Conservation (phyloP, 2,113 vertebrate species). For the Psilopsiagon aymara region DNA sequence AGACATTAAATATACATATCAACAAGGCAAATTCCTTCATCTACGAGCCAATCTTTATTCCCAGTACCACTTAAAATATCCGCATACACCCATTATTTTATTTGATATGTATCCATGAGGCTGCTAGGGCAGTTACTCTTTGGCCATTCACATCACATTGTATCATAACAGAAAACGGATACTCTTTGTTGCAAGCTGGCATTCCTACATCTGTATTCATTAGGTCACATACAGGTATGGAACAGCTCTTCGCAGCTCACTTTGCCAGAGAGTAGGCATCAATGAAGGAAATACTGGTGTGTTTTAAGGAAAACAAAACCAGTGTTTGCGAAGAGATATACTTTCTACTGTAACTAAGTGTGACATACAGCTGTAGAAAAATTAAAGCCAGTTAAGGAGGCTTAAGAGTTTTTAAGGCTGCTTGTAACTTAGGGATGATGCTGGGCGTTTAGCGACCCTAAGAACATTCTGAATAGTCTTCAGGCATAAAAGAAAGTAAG, state of each 20-base stretch:
- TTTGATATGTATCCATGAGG: fast-evolving
- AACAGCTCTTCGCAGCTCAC: background rate
- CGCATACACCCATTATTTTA: fast-evolving
- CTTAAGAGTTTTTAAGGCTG: background rate
- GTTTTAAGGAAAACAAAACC: background rate
- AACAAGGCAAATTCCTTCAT: background rate
- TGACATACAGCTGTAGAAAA: fast-evolving
- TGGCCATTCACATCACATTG: background rate
- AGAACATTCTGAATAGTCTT: background rate
- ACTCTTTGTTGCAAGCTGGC: background rate
- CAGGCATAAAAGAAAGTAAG: background rate
- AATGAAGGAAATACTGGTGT: background rate
- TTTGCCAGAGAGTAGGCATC: background rate
- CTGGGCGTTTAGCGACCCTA: background rate
- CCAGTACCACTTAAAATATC: background rate
- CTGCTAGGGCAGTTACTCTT: background rate
- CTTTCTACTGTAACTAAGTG: fast-evolving
- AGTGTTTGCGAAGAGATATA: fast-evolving
- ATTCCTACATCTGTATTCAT: fast-evolving
- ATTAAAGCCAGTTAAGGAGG: background rate
- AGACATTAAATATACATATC: background rate
- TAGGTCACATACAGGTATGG: background rate
- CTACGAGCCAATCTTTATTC: background rate
- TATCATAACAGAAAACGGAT: background rate
- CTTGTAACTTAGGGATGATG: background rate